phyloP scores from a whole-genome alignment of 2,888 invertebrate species.

The Cerceris ruficornis region DNA sequence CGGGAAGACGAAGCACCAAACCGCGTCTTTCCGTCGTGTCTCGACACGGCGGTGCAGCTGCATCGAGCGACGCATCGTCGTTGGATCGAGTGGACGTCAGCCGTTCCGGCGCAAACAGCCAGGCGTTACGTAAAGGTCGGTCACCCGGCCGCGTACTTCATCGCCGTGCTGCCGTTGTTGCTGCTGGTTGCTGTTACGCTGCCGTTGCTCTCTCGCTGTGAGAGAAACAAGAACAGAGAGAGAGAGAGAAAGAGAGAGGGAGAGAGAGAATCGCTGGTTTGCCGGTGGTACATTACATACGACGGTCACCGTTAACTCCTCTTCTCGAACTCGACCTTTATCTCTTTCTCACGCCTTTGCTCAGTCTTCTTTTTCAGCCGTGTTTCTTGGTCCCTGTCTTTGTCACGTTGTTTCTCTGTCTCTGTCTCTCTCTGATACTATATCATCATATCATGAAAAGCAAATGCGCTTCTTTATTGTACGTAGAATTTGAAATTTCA shows the following conservation, averaged over 20 bases:
- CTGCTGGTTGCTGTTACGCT: conserved; percentile 41
- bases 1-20: background rate
- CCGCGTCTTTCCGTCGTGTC: conserved; percentile 31
- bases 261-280: background rate
- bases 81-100: conserved; percentile 71
- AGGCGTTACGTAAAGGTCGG: conserved; percentile 81
- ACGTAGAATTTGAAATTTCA: too few species aligned
- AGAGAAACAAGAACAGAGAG: too few species aligned
- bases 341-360: conserved; percentile 44
- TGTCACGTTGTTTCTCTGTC: too few species aligned
- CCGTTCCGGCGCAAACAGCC: conserved; percentile 70
- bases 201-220: conserved; percentile 35
- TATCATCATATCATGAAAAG: too few species aligned
- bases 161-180: conserved; percentile 52
- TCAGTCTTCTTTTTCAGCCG: background rate
- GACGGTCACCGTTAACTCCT: conserved; percentile 50
- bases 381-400: too few species aligned
- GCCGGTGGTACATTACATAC: background rate
- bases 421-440: too few species aligned
- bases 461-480: too few species aligned
- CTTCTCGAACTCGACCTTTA: conserved; percentile 55
- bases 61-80: conserved; percentile 54
- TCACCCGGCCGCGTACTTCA: conserved; percentile 78
- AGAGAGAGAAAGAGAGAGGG: too few species aligned
- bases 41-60: conserved; percentile 53